Conservation (phyloP, 2,888 invertebrate genomes). For the Zele albiditarsus region DNA sequence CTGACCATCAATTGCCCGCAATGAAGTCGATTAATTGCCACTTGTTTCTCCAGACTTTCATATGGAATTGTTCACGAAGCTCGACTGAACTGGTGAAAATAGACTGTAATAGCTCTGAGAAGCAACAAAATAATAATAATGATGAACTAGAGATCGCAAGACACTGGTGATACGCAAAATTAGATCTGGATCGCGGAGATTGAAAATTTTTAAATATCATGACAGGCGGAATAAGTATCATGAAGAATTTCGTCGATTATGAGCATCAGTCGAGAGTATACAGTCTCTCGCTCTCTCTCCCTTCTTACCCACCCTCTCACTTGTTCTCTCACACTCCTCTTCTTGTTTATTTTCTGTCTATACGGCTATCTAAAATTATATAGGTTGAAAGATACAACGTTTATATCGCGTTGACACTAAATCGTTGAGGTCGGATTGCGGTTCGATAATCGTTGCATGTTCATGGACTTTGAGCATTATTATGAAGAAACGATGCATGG, state of each 20-base stretch:
- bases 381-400: constrained; percentile 29
- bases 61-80: neutral
- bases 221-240: constrained; percentile 57
- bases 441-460: constrained; percentile 29
- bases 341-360: constrained; percentile 13
- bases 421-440: constrained; percentile 21
- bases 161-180: constrained; percentile 12
- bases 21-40: constrained; percentile 27
- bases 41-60: neutral
- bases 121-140: constrained; percentile 27
- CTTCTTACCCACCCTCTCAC: neutral
- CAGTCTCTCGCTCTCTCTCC: constrained; percentile 18
- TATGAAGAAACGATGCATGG: neutral
- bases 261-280: constrained; percentile 27
- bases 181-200: neutral
- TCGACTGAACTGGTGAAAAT: neutral
- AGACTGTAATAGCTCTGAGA: constrained; percentile 13
- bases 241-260: constrained; percentile 38
- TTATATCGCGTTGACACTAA: constrained; percentile 7
- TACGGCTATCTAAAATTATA: constrained; percentile 1
- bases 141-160: constrained; percentile 29
- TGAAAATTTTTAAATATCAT: constrained; percentile 53
- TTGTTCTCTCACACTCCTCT: neutral
- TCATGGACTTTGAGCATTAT: constrained; percentile 6
- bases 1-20: constrained; percentile 36